These are phyloP conservation scores for Numida meleagris DNA, from an alignment of 2,113 vertebrate species.

Conservation along the genomic window DNA sequence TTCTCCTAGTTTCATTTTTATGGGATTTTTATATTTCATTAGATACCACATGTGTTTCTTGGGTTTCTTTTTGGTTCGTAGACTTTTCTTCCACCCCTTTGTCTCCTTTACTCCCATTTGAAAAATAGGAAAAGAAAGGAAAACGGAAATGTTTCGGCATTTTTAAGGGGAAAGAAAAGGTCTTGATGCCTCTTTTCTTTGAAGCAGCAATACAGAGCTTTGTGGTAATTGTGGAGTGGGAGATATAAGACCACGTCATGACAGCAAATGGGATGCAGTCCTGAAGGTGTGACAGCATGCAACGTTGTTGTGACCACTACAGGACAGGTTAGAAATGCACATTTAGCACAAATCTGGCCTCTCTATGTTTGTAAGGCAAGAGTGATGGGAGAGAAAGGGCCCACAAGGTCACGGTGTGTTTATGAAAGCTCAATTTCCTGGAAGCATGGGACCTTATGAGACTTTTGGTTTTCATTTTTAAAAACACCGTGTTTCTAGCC, in stretches of 20 bases:
- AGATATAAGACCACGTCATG: neutral
- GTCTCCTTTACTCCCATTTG: neutral
- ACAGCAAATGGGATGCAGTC: fast-evolving
- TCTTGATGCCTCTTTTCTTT: neutral
- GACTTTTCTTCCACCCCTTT: neutral
- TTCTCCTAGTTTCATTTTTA: neutral
- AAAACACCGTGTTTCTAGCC: neutral
- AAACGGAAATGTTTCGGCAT: neutral
- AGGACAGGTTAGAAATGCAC: neutral
- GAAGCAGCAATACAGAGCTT: neutral
- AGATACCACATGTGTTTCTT: neutral
- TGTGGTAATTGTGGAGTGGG: no score
- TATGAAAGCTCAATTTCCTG: neutral
- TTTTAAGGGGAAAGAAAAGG: neutral
- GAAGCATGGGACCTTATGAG: neutral
- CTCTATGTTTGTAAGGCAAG: neutral
- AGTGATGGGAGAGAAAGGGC: neutral
- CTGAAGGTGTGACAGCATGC: fast-evolving
- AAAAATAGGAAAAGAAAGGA: neutral
- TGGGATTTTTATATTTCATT: neutral
- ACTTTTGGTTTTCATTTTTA: neutral
- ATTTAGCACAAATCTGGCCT: neutral
- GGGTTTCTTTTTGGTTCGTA: neutral
- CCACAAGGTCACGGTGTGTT: neutral
- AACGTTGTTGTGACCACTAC: neutral